These are phyloP conservation scores for Irena cyanogastra DNA, from an alignment of 2,113 vertebrate genomes.

Conservation along the genomic window DNA sequence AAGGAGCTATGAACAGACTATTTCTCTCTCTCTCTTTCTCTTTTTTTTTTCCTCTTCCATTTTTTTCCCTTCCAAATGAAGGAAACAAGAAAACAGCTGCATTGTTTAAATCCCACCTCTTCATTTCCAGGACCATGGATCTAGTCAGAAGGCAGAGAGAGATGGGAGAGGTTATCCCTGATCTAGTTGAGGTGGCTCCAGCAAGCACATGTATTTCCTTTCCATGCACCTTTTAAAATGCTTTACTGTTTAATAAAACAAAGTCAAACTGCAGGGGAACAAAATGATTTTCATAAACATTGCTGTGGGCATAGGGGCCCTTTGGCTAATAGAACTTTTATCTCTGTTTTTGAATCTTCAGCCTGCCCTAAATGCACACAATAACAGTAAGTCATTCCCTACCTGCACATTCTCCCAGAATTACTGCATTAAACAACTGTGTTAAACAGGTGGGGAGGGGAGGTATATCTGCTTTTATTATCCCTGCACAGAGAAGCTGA, in stretches of 20 bases:
- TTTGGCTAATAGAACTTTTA: slow-evolving; percentile 70
- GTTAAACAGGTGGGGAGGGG: slow-evolving; percentile 1
- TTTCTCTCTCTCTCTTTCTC: neutral
- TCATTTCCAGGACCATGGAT: neutral
- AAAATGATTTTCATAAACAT: slow-evolving; percentile 70
- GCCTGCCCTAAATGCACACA: slow-evolving; percentile 57
- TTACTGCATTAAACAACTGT: slow-evolving; percentile 68
- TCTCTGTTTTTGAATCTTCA: slow-evolving; percentile 68
- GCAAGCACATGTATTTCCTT: neutral
- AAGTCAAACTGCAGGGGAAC: slow-evolving; percentile 44
- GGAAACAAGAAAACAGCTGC: neutral
- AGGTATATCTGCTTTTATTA: slow-evolving; percentile 41
- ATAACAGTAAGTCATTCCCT: slow-evolving; percentile 58
- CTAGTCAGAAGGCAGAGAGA: neutral
- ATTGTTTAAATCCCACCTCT: neutral
- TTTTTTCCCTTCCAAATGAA: neutral
- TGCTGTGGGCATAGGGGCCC: slow-evolving; percentile 46
- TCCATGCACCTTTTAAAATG: neutral
- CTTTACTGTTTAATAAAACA: slow-evolving; percentile 34
- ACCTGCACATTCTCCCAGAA: slow-evolving; percentile 60
- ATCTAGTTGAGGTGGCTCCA: neutral
- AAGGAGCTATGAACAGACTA: neutral
- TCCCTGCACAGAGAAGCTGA: neutral
- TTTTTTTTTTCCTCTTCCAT: accelerated
- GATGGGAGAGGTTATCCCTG: neutral